Base-by-base conservation (phyloP, 53 echinoderm and acorn worm species). In the Henricia sp. region DNA sequence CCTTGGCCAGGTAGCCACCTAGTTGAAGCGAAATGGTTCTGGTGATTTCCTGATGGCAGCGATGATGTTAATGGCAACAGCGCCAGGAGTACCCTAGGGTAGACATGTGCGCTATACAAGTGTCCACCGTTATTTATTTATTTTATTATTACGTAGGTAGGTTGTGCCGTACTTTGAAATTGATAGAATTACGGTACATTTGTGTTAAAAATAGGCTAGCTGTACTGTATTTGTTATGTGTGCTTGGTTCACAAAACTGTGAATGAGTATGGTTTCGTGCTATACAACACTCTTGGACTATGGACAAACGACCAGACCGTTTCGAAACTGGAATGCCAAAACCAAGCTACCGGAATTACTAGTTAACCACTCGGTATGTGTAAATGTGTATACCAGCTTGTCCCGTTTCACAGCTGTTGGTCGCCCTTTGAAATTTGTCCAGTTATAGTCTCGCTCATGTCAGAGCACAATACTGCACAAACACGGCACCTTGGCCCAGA, bases 391-490 rank as follows among this genome's bases (percentile, higher is more conserved):
- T 41, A 16, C 9, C 8, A 5, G 27, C 9, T 70, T 44, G 3
- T 32, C 33, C 48, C 26, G 14, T 14, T 44, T 70, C 70, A 9
- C 53, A 73, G 52, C 73, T 36, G 63, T 39, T n/a, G 32, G 13
- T 48, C 64, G 80, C 80, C 41, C 80, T 80, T 80, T 80, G 80
- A 80, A 80, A 62, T 80, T 80, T 80, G 80, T 80, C 80, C 64
- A 80, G 80, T 46, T 80, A 40, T 30, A 32, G 29, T 34, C 33
- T 17, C 16, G 5, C 23, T 29, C 33, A 73, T 12, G 50, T 70
- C 30, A 12, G 52, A 52, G 34, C 73, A 73, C 73, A 73, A 73
- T 73, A 73, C 73, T 27, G 53, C 52, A 73, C 73, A 52, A 73
- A 73, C 53, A 52, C 53, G 14, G 14, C 53, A 60, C 4, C 27